Conservation (phyloP, 2,113 vertebrate species). For the Thalassoma bifasciatum region DNA sequence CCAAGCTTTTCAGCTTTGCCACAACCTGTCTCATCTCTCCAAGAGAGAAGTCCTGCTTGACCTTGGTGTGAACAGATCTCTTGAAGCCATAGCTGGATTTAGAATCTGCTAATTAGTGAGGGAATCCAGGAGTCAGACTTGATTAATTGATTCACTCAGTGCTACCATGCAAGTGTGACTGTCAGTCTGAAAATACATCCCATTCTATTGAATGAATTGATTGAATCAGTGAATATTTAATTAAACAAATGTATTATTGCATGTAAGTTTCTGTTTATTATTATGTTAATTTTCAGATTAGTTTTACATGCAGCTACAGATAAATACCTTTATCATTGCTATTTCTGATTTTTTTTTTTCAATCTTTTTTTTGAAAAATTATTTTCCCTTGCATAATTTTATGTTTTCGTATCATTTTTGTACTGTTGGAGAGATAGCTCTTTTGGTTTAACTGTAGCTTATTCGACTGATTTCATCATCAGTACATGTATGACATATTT, state of each 20-base stretch:
- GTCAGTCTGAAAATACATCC: conserved; percentile 72
- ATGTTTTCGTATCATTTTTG: too few relatives aligned
- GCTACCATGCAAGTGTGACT: conserved; percentile 56
- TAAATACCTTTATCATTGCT: conserved; percentile 3
- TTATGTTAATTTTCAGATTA: not conserved
- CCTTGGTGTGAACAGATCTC: conserved; percentile 40
- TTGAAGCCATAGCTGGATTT: conserved; percentile 58
- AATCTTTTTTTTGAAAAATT: too few relatives aligned
- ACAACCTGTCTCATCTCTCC: not conserved
- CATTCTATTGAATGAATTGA: conserved; percentile 32
- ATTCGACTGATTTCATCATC: too few relatives aligned
- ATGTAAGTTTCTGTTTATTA: not conserved
- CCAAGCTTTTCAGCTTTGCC: not conserved
- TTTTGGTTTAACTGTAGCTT: too few relatives aligned
- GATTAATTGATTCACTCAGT: conserved; percentile 68
- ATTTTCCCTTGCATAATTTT: too few relatives aligned
- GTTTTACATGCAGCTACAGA: not conserved
- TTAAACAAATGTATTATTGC: not conserved
- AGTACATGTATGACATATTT: too few relatives aligned
- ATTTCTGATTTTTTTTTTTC: conserved; percentile 37
- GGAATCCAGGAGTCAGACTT: conserved; percentile 59
- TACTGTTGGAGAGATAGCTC: too few relatives aligned
- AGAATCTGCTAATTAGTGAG: conserved; percentile 65
- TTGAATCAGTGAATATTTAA: conserved; percentile 20
- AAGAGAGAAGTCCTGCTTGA: conserved; percentile 31